A percentile compares a stretch with the other conserved stretches of the same genome.
phyloP scores from a whole-genome alignment of 2,888 invertebrate genomes.

The Salticus scenicus region DNA sequence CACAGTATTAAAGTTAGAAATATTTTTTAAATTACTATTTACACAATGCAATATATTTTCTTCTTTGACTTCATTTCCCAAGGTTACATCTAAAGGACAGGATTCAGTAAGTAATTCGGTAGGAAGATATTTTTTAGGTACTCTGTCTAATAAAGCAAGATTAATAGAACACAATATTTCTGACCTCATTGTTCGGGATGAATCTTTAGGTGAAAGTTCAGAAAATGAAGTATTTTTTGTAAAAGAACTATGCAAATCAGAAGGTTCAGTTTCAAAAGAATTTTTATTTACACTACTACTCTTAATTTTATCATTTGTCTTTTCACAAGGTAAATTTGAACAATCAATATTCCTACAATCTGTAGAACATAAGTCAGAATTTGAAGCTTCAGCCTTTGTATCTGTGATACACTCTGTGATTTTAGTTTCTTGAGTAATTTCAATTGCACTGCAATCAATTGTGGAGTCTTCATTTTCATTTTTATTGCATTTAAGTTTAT shows the following conservation, averaged over 20 bases:
- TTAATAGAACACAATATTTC: slow-evolving; percentile 57
- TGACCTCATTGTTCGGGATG: neutral
- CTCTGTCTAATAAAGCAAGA: slow-evolving; percentile 43
- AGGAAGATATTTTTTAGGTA: slow-evolving; percentile 32
- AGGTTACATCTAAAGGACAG: neutral
- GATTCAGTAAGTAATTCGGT: neutral
- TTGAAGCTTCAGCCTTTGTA: neutral
- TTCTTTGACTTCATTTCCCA: neutral
- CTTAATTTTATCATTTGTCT: neutral
- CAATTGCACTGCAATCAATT: neutral
- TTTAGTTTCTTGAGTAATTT: neutral
- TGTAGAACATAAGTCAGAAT: neutral
- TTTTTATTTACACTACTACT: neutral
- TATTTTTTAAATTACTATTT: neutral
- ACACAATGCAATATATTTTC: slow-evolving; percentile 6
- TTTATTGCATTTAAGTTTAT: neutral
- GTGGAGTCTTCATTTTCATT: neutral
- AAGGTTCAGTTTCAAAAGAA: neutral
- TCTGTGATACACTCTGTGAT: too few relatives aligned
- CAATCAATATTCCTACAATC: neutral
- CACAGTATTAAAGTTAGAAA: neutral
- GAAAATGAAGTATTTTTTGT: too few relatives aligned
- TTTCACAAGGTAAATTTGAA: neutral
- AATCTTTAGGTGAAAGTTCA: neutral
- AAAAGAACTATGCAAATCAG: neutral